Conservation (phyloP, 2,113 vertebrate species). For the Lophius piscatorius region DNA sequence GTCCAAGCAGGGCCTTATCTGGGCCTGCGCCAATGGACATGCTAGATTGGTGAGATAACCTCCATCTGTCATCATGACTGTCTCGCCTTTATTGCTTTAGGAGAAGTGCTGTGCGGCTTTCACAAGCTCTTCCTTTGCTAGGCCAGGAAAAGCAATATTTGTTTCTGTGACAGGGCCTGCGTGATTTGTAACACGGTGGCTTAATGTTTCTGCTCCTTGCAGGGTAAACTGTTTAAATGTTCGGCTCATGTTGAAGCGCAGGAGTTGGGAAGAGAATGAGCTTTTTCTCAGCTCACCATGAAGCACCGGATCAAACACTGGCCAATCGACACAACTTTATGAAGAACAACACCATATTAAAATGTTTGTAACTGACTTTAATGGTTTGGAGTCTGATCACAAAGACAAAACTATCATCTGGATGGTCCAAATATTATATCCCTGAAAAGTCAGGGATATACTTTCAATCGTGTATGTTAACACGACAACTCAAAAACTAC, state of each 20-base stretch:
- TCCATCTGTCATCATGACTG: constrained; percentile 78
- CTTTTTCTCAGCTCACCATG: constrained; percentile 9
- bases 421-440: background rate
- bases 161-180: constrained; percentile 18
- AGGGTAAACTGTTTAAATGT: constrained; percentile 12
- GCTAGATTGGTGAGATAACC: constrained; percentile 56
- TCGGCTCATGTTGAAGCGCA: constrained; percentile 2
- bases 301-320: background rate
- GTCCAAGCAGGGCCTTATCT: constrained; percentile 60
- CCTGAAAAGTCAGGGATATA: too few species aligned
- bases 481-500: too few species aligned
- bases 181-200: constrained; percentile 37
- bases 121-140: constrained; percentile 34
- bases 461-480: too few species aligned
- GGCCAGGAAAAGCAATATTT: constrained; percentile 56
- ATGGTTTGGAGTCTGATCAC: too few species aligned
- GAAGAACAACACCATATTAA: too few species aligned
- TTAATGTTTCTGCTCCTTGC: constrained; percentile 16
- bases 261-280: background rate
- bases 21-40: constrained; percentile 18
- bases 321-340: too few species aligned
- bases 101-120: constrained; percentile 54
- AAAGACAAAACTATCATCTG: too few species aligned
- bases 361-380: too few species aligned
- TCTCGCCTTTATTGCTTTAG: constrained; percentile 69